These are phyloP conservation scores for Centrocercus urophasianus DNA, from an alignment of 2,113 vertebrate genomes.

Conservation along the genomic window DNA sequence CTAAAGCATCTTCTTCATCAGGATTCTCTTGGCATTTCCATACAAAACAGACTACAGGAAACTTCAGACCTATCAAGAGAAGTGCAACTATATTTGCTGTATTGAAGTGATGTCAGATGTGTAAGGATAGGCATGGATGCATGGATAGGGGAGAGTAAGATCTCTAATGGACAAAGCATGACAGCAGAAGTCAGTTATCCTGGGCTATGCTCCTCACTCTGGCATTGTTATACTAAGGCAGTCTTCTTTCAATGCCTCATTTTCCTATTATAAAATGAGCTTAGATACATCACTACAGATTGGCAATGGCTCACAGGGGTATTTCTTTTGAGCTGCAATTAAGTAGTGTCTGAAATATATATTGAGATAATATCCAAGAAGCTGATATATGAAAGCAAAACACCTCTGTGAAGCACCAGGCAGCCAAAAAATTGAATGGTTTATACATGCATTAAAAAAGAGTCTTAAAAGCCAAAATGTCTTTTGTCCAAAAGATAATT, in stretches of 20 bases:
- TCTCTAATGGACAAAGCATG: background rate
- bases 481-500: conserved; percentile 1
- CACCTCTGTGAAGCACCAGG: background rate
- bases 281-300: background rate
- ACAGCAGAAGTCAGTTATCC: background rate
- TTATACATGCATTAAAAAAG: background rate
- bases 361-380: background rate
- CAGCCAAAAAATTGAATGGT: background rate
- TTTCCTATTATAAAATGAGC: background rate
- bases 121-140: background rate
- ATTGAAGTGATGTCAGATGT: background rate
- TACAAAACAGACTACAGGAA: background rate
- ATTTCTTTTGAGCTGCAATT: conserved; percentile 1
- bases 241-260: background rate
- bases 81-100: background rate
- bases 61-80: background rate
- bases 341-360: background rate
- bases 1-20: background rate
- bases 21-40: background rate
- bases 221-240: background rate
- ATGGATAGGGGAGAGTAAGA: background rate
- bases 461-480: background rate
- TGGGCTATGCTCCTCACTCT: background rate
- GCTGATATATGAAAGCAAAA: background rate
- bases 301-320: background rate